A percentile compares a stretch with the other conserved stretches of the same genome.
phyloP scores from a whole-genome alignment of 2,888 invertebrate species.

The Zhuqinia jingwanae region DNA sequence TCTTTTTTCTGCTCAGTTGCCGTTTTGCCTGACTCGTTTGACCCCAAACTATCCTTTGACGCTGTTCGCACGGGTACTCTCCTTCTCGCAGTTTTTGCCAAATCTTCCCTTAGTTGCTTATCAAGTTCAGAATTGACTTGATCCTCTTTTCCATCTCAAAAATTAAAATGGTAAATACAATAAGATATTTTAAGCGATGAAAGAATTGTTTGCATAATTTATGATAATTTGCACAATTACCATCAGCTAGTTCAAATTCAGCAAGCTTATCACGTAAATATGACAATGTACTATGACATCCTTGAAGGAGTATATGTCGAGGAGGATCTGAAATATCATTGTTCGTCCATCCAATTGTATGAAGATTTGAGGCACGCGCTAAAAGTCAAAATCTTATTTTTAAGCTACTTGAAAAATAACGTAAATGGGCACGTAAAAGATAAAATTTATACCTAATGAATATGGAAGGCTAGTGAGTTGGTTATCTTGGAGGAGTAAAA shows the following conservation, averaged over 20 bases:
- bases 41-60: conserved; percentile 32
- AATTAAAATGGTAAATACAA: too few species aligned
- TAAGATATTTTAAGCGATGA: too few species aligned
- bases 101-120: conserved; percentile 50
- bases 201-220: neutral
- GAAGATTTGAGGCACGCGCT: conserved; percentile 62
- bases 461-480: conserved; percentile 67
- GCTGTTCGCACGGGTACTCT: neutral
- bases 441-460: conserved; percentile 66
- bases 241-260: too few species aligned
- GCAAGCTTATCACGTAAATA: conserved; percentile 52
- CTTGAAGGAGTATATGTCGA: conserved; percentile 53
- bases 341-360: conserved; percentile 71
- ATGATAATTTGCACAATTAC: too few species aligned
- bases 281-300: conserved; percentile 56
- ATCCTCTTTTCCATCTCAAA: conserved; percentile 36
- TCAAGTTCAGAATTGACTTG: conserved; percentile 13
- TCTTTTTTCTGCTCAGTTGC: conserved; percentile 32
- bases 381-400: neutral
- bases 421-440: neutral
- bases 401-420: neutral
- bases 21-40: neutral
- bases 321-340: conserved; percentile 70
- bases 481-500: conserved; percentile 74
- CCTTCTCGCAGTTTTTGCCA: conserved; percentile 50